Conservation (phyloP, 1,140 invertebrate species). For the Scaptomyza pallida region DNA sequence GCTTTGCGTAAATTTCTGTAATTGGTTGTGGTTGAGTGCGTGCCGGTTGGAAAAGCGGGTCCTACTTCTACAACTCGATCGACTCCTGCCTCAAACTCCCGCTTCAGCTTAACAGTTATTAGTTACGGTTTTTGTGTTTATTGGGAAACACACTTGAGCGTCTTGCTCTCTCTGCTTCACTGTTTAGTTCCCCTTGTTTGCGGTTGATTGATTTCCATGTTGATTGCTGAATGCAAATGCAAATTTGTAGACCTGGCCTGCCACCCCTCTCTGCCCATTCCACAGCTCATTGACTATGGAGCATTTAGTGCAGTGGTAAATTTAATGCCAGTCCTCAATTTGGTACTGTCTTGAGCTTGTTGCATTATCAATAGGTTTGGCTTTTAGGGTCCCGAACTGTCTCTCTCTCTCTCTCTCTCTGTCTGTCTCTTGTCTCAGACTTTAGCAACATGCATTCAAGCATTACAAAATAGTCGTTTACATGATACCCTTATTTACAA, state of each 20-base stretch:
- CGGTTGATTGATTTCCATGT: constrained; percentile 78
- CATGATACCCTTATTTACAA: constrained; percentile 4
- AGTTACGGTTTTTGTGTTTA: constrained; percentile 68
- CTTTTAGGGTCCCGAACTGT: constrained; percentile 7
- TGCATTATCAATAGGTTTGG: constrained; percentile 37
- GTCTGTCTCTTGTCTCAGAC: not conserved
- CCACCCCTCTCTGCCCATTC: constrained; percentile 2
- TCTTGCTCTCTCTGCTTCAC: constrained; percentile 6
- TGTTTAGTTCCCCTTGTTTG: constrained; percentile 34
- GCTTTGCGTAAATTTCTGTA: constrained; percentile 76
- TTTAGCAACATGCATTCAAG: constrained; percentile 22
- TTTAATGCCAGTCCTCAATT: not conserved
- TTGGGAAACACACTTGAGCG: constrained; percentile 67
- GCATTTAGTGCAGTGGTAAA: constrained; percentile 46
- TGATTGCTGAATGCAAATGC: constrained; percentile 73
- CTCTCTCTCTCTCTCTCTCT: too few relatives aligned
- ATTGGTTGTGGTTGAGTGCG: constrained; percentile 77
- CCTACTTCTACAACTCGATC: not conserved
- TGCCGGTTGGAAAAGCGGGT: constrained; percentile 32
- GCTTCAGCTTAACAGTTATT: constrained; percentile 60
- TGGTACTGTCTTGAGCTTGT: constrained; percentile 27
- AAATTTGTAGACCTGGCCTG: constrained; percentile 47
- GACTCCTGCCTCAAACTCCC: too few relatives aligned
- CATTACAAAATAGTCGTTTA: constrained; percentile 30
- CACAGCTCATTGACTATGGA: constrained; percentile 8